A percentile compares a stretch with the other conserved stretches of the same genome.
These are phyloP conservation scores for Rhinopithecus roxellana DNA, from an alignment of 2,113 vertebrate species.

Conservation along the genomic window DNA sequence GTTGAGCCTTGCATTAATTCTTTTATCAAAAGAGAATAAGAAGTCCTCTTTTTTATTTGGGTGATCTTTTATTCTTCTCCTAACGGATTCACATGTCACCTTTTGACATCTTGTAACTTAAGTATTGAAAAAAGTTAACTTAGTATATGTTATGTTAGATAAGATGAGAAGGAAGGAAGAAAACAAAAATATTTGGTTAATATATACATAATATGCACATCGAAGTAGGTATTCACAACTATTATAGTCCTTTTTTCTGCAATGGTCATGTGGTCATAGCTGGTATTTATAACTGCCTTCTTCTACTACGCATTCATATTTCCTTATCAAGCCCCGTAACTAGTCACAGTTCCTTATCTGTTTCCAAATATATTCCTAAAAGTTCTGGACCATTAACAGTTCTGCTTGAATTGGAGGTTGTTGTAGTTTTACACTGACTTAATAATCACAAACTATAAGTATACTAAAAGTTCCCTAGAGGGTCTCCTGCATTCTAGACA, in stretches of 20 bases:
- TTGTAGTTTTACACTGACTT: conserved; percentile 25
- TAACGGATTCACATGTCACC: neutral
- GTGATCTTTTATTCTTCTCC: conserved; percentile 5
- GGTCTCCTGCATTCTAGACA: neutral
- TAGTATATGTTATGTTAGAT: neutral
- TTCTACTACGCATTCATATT: neutral
- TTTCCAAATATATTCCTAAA: neutral
- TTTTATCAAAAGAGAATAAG: neutral
- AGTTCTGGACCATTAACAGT: neutral
- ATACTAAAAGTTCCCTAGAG: neutral
- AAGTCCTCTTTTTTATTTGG: neutral
- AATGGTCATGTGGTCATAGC: neutral
- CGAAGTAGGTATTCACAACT: neutral
- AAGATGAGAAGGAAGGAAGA: neutral
- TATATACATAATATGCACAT: no score
- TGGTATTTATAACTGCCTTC: neutral
- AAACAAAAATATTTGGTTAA: no score
- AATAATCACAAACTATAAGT: conserved; percentile 13
- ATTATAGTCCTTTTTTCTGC: neutral
- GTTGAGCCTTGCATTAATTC: neutral
- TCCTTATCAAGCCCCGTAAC: neutral
- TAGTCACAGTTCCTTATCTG: neutral
- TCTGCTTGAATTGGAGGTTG: neutral
- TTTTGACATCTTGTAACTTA: conserved; percentile 29
- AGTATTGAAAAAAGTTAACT: conserved; percentile 37